These are phyloP conservation scores for Orthonyx spaldingii DNA, from an alignment of 2,113 vertebrate genomes.

Conservation along the genomic window DNA sequence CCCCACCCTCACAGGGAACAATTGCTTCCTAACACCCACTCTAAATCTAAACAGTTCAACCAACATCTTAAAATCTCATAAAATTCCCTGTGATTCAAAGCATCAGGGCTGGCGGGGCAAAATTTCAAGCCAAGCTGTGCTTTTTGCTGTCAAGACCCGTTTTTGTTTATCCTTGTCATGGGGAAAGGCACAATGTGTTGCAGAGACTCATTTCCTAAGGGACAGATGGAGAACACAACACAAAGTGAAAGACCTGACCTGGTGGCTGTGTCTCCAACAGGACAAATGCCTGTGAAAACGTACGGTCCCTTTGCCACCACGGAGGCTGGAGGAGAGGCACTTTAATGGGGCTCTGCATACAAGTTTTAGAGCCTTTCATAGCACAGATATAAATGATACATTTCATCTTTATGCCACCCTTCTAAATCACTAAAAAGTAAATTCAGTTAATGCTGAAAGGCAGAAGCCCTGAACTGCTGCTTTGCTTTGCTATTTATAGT, in stretches of 20 bases:
- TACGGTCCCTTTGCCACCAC: accelerated
- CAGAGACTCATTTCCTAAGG: background rate
- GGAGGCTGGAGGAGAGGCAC: background rate
- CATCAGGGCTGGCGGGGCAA: background rate
- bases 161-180: background rate
- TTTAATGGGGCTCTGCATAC: slow-evolving; percentile 1
- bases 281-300: background rate
- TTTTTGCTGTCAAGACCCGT: accelerated
- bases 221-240: background rate
- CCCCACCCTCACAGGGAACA: accelerated
- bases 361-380: slow-evolving; percentile 20
- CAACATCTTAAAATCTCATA: background rate
- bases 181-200: background rate
- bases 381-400: slow-evolving; percentile 26
- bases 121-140: background rate
- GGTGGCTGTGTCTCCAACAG: background rate
- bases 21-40: background rate
- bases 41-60: background rate
- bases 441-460: slow-evolving; percentile 2
- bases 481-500: slow-evolving; percentile 11
- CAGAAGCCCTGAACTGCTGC: background rate
- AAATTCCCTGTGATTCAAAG: background rate
- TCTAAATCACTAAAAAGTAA: slow-evolving; percentile 26
- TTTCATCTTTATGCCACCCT: slow-evolving; percentile 21
- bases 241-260: background rate